Percentiles rank a stretch among this genome's conserved stretches.
These are phyloP conservation scores for Azemiops feae DNA, from an alignment of 2,113 vertebrate genomes.

Conservation along the genomic window DNA sequence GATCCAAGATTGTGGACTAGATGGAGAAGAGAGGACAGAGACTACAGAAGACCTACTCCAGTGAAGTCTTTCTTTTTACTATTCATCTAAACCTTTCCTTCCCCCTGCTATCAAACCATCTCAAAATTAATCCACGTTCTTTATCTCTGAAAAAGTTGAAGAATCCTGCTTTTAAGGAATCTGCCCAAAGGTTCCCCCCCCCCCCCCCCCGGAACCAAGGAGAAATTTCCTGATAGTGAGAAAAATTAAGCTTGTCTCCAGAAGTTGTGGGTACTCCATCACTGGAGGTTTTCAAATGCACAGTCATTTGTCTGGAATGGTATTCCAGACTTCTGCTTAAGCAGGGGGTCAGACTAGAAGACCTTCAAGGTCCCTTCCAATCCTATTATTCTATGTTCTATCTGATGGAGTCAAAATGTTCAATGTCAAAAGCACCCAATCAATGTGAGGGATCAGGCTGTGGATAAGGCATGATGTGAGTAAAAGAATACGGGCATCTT, in stretches of 20 bases:
- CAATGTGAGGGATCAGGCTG: background rate
- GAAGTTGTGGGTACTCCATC: background rate
- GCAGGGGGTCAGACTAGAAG: background rate
- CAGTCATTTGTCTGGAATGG: background rate
- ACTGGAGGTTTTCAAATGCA: background rate
- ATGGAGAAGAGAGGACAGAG: background rate
- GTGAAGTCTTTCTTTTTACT: background rate
- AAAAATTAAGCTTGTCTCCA: background rate
- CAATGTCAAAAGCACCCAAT: background rate
- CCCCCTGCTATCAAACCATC: background rate
- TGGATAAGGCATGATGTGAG: background rate
- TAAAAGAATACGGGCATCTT: background rate
- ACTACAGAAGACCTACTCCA: background rate
- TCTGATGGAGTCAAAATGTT: background rate
- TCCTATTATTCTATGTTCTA: background rate
- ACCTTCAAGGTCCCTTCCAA: background rate
- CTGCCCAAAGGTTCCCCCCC: background rate
- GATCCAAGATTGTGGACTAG: background rate
- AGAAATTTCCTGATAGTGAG: background rate
- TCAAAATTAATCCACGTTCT: background rate
- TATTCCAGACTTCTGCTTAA: background rate
- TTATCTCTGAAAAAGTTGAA: background rate
- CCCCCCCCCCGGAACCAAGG: background rate
- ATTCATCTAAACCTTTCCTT: background rate
- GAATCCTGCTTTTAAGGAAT: background rate